phyloP scores from a whole-genome alignment of 1,140 invertebrate species.

The Drosophila oshimai region DNA sequence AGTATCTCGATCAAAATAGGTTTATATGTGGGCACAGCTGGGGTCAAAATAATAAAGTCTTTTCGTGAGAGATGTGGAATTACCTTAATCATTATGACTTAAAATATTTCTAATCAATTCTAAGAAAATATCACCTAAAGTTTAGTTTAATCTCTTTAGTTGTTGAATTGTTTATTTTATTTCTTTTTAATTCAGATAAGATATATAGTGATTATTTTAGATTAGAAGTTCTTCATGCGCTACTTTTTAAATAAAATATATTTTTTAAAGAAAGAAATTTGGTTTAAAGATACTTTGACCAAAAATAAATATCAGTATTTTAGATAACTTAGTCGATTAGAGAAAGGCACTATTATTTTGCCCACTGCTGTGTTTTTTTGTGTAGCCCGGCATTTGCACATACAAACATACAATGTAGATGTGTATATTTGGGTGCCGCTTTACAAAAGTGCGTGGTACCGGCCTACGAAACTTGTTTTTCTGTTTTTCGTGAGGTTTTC shows the following conservation, averaged over 20 bases:
- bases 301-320: no score
- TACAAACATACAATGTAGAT: no score
- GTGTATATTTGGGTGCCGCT: slow-evolving; percentile 16
- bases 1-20: slow-evolving; percentile 20
- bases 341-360: background rate
- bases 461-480: slow-evolving; percentile 26
- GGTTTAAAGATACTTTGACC: no score
- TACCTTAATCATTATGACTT: background rate
- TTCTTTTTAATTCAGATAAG: background rate
- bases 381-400: background rate
- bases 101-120: background rate
- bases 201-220: background rate
- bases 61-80: background rate
- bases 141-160: no score
- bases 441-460: slow-evolving; percentile 35
- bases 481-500: slow-evolving; percentile 13
- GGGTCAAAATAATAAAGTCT: background rate
- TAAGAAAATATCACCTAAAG: no score
- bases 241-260: background rate
- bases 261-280: background rate
- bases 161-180: no score
- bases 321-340: no score
- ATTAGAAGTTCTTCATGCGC: background rate
- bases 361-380: background rate
- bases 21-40: background rate